A percentile compares a stretch with the other conserved stretches of the same genome.
These are phyloP conservation scores for Rhagonycha fulva DNA, from an alignment of 2,888 invertebrate genomes.

Conservation along the genomic window DNA sequence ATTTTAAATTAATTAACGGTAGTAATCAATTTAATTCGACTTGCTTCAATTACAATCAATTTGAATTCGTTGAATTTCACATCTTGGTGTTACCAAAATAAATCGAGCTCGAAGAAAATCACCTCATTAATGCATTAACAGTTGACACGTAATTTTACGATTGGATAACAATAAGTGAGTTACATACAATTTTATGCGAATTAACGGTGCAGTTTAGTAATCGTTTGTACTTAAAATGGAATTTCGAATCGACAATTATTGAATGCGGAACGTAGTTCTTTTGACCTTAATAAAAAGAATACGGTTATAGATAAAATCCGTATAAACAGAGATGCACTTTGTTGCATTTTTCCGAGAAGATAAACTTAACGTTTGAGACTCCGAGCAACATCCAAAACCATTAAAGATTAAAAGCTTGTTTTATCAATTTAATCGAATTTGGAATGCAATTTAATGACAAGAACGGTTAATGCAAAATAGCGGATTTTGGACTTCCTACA, in stretches of 20 bases:
- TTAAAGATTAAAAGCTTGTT: background rate
- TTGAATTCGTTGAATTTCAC: background rate
- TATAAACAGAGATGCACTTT: background rate
- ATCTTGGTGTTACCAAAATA: background rate
- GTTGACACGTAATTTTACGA: background rate
- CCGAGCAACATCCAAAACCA: too few relatives aligned
- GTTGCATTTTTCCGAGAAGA: background rate
- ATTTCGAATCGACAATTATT: constrained; percentile 16
- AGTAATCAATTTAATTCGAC: background rate
- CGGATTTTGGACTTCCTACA: background rate
- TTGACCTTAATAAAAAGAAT: constrained; percentile 19
- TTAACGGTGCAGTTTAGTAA: constrained; percentile 5
- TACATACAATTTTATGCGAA: background rate
- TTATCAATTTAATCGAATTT: background rate
- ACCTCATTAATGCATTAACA: background rate
- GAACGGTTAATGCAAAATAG: background rate
- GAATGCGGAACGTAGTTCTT: constrained; percentile 8
- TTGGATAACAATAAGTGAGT: background rate
- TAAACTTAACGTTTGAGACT: too few relatives aligned
- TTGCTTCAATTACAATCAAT: background rate
- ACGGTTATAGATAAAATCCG: constrained; percentile 9
- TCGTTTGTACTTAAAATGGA: constrained; percentile 10
- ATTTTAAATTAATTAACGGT: background rate
- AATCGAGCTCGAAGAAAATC: background rate
- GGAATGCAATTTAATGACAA: background rate